Percentiles rank a stretch among this genome's conserved stretches.
Evolutionary conservation across 2,797 vertebrate genomes (phyloP).

Genomic region (Silurus lanzhouensis): DNA sequence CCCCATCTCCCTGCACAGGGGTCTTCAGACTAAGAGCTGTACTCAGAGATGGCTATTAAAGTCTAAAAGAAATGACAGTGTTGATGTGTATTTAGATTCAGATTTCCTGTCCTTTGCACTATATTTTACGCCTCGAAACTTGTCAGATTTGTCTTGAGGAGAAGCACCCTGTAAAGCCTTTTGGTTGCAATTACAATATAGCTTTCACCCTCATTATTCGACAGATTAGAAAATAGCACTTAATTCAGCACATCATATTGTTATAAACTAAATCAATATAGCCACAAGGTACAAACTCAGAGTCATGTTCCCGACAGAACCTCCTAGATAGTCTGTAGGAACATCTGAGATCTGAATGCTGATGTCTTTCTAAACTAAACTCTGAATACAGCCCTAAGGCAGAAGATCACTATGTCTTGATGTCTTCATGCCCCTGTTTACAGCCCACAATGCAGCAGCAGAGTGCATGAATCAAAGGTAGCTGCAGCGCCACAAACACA

Average conservation of each 20-base stretch:
- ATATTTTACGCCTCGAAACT: neutral
- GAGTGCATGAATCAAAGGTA: neutral
- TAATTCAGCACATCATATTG: neutral
- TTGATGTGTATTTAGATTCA: neutral
- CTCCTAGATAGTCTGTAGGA: too few relatives aligned
- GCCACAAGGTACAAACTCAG: neutral
- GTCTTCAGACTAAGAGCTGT: slow-evolving; percentile 9
- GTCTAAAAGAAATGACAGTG: neutral
- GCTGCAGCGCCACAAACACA: neutral
- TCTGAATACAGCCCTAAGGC: slow-evolving; percentile 20
- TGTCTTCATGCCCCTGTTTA: slow-evolving; percentile 3
- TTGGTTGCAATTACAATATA: neutral
- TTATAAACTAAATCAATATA: neutral
- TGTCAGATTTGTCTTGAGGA: neutral
- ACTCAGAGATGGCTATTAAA: slow-evolving; percentile 4
- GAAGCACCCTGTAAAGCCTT: neutral
- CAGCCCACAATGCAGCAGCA: neutral
- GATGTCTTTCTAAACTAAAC: neutral
- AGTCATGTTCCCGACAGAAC: neutral
- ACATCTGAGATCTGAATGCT: neutral
- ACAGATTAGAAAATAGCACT: slow-evolving; percentile 5
- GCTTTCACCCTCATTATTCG: neutral
- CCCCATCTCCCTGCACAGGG: neutral
- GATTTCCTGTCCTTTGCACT: neutral
- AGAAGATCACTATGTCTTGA: neutral